Evolutionary conservation across 2,797 vertebrate species (phyloP).

Genomic region (Enteromius trimaculatus): DNA sequence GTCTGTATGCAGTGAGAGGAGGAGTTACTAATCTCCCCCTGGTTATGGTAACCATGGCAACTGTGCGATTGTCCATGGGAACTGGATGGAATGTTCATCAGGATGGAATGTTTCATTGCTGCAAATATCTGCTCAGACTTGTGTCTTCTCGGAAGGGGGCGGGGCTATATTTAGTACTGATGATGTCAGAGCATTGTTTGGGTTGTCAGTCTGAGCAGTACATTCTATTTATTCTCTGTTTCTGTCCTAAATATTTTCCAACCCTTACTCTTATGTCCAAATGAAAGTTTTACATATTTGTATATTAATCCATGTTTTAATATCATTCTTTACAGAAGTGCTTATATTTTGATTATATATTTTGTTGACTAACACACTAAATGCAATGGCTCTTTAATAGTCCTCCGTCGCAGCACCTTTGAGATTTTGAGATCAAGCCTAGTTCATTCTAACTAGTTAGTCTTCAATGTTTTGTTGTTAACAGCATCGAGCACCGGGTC

Average conservation of each 20-base stretch:
- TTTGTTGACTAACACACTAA: too few relatives aligned
- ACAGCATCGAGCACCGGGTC: slow-evolving; percentile 94
- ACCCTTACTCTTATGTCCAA: too few relatives aligned
- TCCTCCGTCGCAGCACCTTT: too few relatives aligned
- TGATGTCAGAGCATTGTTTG: background rate
- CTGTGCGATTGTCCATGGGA: slow-evolving; percentile 42
- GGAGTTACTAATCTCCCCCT: slow-evolving; percentile 6
- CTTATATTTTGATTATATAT: too few relatives aligned
- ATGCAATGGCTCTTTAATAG: too few relatives aligned
- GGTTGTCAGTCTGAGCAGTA: background rate
- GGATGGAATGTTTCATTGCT: slow-evolving; percentile 36
- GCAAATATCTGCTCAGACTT: slow-evolving; percentile 20
- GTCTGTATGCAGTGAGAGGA: background rate
- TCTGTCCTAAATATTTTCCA: background rate
- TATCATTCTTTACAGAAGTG: too few relatives aligned
- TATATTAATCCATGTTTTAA: too few relatives aligned
- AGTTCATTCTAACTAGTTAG: background rate
- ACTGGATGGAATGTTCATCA: slow-evolving; percentile 37
- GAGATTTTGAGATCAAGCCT: background rate
- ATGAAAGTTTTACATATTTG: too few relatives aligned
- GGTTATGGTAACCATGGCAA: slow-evolving; percentile 30
- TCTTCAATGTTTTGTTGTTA: slow-evolving; percentile 53
- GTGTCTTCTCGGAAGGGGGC: background rate
- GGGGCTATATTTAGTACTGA: background rate
- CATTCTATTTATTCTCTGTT: background rate